These are phyloP conservation scores for Andrena cerasifolii DNA, from an alignment of 1,140 invertebrate species.

Conservation along the genomic window DNA sequence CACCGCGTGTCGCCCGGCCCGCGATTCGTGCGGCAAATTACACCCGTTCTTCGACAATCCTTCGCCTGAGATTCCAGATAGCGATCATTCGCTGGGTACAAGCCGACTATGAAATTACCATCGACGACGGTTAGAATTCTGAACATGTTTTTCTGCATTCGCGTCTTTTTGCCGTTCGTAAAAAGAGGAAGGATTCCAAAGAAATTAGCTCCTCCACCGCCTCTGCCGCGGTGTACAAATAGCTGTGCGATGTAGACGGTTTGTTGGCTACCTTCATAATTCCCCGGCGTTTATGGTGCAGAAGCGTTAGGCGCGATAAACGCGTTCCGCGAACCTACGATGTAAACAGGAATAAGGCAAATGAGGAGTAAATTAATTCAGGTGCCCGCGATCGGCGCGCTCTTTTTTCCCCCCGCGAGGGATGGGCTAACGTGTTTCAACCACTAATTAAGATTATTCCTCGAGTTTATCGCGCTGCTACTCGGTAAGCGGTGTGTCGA, in stretches of 20 bases:
- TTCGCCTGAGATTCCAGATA: conserved; percentile 1
- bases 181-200: no score
- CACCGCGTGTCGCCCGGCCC: background rate
- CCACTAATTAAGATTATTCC: conserved; percentile 61
- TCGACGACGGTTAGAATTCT: no score
- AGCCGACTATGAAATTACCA: background rate
- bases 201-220: background rate
- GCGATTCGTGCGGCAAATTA: conserved; percentile 17
- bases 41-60: background rate
- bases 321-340: background rate
- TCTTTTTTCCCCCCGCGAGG: background rate
- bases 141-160: no score
- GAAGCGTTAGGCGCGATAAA: conserved; percentile 6
- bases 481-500: conserved; percentile 34
- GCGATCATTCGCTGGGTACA: background rate
- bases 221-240: conserved; percentile 1
- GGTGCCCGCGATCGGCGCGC: conserved; percentile 27
- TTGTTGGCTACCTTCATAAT: background rate
- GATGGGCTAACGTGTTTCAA: conserved; percentile 52
- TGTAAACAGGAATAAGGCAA: conserved; percentile 32
- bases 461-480: conserved; percentile 48
- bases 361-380: conserved; percentile 48
- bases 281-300: background rate
- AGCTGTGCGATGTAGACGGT: background rate
- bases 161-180: background rate